Base-by-base conservation (phyloP, 2,113 vertebrate species). In the Hippotragus niger region DNA sequence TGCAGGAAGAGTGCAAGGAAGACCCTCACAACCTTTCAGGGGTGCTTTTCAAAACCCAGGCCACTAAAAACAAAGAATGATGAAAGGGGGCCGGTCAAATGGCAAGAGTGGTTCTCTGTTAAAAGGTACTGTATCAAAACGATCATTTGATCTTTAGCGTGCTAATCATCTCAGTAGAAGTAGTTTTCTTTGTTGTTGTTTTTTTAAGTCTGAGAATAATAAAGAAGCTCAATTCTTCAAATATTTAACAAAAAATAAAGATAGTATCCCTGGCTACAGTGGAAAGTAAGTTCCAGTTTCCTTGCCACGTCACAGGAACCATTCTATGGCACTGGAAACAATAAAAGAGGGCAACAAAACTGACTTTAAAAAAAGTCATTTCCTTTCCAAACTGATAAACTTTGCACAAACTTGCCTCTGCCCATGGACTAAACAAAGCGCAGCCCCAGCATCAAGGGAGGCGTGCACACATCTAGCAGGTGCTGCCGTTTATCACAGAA, bases 401-500 rank as follows among this genome's bases (percentile, higher is more conserved):
- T 99, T 99, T 98, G 99, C 98, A 98, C 99, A 98, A 99, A 99
- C 99, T 99, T 99, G 99, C 98, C 98, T 99, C 98, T 99, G 98
- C 99, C 99, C 99, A 98, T 98, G 97, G 57, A 99, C 99, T 98
- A 98, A 98, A 98, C 98, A 98, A 98, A 98, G 98, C 98, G 98
- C 98, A 98, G 98, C 99, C 98, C 98, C 97, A 99, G 99, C 99
- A 99, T 99, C 98, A 98, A 99, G 99, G 99, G 99, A 99, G 99
- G 98, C 98, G 97, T 98, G 98, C 96, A 97, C 99, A 98, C 98
- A 99, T 99, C 99, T 99, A 99, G 99, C 99, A 99, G 99, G 99
- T 99, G 99, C 99, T 99, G 99, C 99, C 99, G 99, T 99, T 99
- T 99, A 99, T 99, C 99, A 99, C 99, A 99, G 99, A 99, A 99